These are phyloP conservation scores for Forbesichthys agassizii DNA, from an alignment of 2,113 vertebrate species.

Conservation along the genomic window DNA sequence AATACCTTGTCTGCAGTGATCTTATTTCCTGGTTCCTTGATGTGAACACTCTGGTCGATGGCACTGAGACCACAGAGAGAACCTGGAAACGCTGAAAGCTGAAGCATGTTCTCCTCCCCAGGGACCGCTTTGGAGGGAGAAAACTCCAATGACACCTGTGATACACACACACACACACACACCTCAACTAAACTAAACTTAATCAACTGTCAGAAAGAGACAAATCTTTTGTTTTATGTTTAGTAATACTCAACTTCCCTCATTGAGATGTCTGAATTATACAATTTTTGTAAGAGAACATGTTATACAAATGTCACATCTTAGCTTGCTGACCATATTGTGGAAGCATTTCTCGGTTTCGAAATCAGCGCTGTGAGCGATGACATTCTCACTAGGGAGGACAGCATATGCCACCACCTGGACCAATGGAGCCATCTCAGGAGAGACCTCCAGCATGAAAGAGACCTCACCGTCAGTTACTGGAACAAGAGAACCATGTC, in stretches of 20 bases:
- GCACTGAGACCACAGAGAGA: slow-evolving; percentile 51
- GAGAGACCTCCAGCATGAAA: slow-evolving; percentile 65
- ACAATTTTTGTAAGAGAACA: too few species aligned
- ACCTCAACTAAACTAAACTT: not conserved
- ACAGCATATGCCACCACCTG: slow-evolving; percentile 78
- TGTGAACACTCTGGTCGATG: too few species aligned
- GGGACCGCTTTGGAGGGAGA: slow-evolving; percentile 69
- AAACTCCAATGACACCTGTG: slow-evolving; percentile 74
- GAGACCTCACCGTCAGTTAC: slow-evolving; percentile 67
- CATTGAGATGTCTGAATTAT: not conserved
- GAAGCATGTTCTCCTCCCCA: slow-evolving; percentile 63
- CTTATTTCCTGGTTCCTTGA: slow-evolving; percentile 69
- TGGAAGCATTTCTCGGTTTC: slow-evolving; percentile 79
- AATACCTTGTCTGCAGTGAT: slow-evolving; percentile 64
- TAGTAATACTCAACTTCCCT: not conserved
- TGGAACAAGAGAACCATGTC: slow-evolving; percentile 38
- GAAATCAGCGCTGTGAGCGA: slow-evolving; percentile 78
- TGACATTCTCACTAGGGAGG: slow-evolving; percentile 76
- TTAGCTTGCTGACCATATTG: slow-evolving; percentile 77
- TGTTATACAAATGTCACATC: not conserved
- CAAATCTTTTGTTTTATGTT: not conserved
- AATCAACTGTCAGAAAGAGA: not conserved
- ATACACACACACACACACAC: not conserved
- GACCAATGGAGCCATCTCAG: slow-evolving; percentile 70
- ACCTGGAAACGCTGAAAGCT: slow-evolving; percentile 71